Evolutionary conservation across 2,797 vertebrate genomes (phyloP).

Genomic region (Sandelia bainsii): DNA sequence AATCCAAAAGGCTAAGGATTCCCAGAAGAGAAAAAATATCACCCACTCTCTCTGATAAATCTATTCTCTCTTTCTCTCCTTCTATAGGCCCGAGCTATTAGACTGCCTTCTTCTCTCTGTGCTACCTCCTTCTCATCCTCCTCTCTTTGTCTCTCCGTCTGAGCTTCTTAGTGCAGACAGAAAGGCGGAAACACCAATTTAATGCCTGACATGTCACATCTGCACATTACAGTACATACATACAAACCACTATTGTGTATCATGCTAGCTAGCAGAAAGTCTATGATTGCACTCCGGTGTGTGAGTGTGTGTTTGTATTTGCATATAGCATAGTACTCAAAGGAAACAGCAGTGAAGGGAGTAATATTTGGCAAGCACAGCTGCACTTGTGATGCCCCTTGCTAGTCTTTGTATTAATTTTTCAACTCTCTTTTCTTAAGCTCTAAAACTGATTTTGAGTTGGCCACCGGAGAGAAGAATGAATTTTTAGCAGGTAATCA

Average conservation of each 20-base stretch:
- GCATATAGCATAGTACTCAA: constrained; percentile 4
- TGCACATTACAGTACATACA: constrained; percentile 24
- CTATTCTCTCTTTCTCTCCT: constrained; percentile 35
- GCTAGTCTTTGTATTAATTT: constrained; percentile 54
- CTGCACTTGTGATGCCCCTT: constrained; percentile 37
- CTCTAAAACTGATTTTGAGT: constrained; percentile 48
- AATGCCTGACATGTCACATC: constrained; percentile 38
- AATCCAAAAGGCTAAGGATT: constrained; percentile 52
- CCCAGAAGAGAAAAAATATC: constrained; percentile 48
- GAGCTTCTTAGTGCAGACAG: constrained; percentile 40
- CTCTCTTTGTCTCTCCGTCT: constrained; percentile 46
- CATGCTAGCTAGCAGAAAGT: not conserved
- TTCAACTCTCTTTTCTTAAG: constrained; percentile 23
- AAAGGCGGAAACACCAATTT: constrained; percentile 54
- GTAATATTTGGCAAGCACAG: constrained; percentile 44
- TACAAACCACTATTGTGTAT: constrained; percentile 9
- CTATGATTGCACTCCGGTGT: constrained; percentile 8
- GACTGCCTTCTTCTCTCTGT: constrained; percentile 31
- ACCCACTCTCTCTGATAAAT: constrained; percentile 17
- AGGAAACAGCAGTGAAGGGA: constrained; percentile 35
- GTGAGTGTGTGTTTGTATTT: constrained; percentile 17
- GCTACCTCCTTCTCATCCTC: constrained; percentile 4
- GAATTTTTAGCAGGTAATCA: constrained; percentile 55
- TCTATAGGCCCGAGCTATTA: constrained; percentile 53
- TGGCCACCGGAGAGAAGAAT: constrained; percentile 51